These are phyloP conservation scores for Hydraecia micacea DNA, from an alignment of 2,888 invertebrate species.

Conservation along the genomic window DNA sequence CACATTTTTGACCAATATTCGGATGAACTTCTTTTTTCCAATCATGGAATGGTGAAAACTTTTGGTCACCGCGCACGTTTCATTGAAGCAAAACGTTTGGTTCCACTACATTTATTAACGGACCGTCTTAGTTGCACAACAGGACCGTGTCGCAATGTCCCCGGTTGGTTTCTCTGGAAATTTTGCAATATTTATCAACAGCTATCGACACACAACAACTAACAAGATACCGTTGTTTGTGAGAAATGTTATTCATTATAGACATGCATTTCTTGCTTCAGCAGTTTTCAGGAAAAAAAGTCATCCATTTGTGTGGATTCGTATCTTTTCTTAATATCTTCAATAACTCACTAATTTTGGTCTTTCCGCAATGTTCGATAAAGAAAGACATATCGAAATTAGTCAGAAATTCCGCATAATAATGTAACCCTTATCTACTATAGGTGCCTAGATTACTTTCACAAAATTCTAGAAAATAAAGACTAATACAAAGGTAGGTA, in stretches of 20 bases:
- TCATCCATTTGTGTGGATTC: not conserved
- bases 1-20: constrained; percentile 18
- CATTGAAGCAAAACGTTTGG: constrained; percentile 69
- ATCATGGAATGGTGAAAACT: not conserved
- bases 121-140: constrained; percentile 76
- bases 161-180: constrained; percentile 67
- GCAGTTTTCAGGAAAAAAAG: constrained; percentile 28
- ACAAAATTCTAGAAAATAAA: constrained; percentile 23
- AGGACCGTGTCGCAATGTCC: constrained; percentile 76
- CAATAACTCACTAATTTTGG: not conserved
- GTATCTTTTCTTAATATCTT: not conserved
- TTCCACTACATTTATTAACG: constrained; percentile 77
- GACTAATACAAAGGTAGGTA: not conserved
- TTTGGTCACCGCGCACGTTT: constrained; percentile 54
- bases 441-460: not conserved
- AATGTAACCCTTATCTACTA: constrained; percentile 24
- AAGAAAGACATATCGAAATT: constrained; percentile 17
- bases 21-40: not conserved
- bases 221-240: constrained; percentile 51
- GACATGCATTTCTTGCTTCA: constrained; percentile 13
- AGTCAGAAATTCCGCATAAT: constrained; percentile 4
- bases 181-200: constrained; percentile 69
- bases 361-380: constrained; percentile 39
- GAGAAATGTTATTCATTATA: constrained; percentile 39
- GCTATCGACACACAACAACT: constrained; percentile 46